Evolutionary conservation across 2,113 vertebrate genomes (phyloP), one percentile per base, ranked within the genome.

Genomic region (Bolborhynchus lineola): DNA sequence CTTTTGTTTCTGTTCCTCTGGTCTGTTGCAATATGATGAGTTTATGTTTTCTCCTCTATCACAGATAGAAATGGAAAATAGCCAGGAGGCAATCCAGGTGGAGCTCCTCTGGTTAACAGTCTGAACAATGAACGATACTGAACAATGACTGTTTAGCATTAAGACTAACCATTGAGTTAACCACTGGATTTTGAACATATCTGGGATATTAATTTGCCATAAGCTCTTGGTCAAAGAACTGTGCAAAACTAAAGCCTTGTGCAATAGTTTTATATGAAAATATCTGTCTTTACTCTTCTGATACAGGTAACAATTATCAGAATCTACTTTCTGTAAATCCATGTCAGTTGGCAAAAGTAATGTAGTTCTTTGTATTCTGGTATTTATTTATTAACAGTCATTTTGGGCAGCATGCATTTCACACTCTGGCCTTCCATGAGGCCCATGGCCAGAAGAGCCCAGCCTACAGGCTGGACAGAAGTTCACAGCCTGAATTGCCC

Each of bases 41-140:
- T 85, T 93, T 82, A 65, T 83, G 46, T 10, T 94, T 94, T 71
- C 80, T 89, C 82, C 39, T 86, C 35, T 65, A 62, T 74, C 70
- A 63, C 52, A 79, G 62, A 65, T 57, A 28, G 60, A 93, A 88
- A 92, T 72, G 59, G 57, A 84, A 82, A 78, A 69, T 11, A 28
- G 82, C 62, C 49, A 68, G 71, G 41, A 92, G 82, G 76, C 63
- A 80, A 31, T 60, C 50, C 62, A 76, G 49, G 67, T 85, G 79
- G 52, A 76, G 70, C 41, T 71, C 46, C 23, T 16, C 47, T 33
- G 29, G 23, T 74, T 50, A 87, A 76, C 52, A 68, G 4, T 26
- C 33, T 50, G 52, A 77, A 77, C 69, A 82, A 68, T 31, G 75
- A 77, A 24, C 24, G 23, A 57, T 72, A 53, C 55, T 33, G 74